These are phyloP conservation scores for Allacma fusca DNA, from an alignment of 2,888 invertebrate species.

Conservation along the genomic window DNA sequence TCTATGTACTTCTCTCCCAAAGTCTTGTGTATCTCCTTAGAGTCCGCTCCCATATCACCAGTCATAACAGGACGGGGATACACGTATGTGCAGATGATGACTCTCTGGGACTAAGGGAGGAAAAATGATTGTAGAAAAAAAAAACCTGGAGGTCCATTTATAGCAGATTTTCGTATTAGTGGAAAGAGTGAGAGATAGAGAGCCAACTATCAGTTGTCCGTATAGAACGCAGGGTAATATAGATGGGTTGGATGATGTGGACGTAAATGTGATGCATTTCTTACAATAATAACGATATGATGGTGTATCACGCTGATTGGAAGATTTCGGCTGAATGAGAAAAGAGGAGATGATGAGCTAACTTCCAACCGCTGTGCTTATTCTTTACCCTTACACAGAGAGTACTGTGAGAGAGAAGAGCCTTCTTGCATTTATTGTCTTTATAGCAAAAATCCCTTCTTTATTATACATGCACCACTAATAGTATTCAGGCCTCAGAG, in stretches of 20 bases:
- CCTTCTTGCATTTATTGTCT: neutral
- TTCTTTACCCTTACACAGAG: neutral
- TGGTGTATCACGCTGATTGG: slow-evolving; percentile 57
- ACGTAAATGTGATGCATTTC: slow-evolving; percentile 46
- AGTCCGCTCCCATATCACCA: too few species aligned
- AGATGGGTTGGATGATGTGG: slow-evolving; percentile 33
- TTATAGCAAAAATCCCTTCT: neutral
- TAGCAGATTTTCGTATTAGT: slow-evolving; percentile 18
- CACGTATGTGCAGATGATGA: too few species aligned
- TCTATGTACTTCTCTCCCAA: too few species aligned
- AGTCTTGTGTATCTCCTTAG: too few species aligned
- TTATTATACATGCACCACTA: neutral
- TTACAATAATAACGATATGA: slow-evolving; percentile 30
- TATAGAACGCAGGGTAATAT: neutral
- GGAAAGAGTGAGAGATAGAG: slow-evolving; percentile 23
- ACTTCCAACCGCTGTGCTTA: slow-evolving; percentile 22
- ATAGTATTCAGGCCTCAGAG: neutral
- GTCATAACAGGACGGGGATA: too few species aligned
- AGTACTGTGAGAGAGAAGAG: neutral
- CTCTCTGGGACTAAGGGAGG: too few species aligned
- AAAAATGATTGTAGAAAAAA: too few species aligned
- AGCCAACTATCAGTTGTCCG: neutral
- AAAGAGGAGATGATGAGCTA: slow-evolving; percentile 47
- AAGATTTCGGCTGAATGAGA: slow-evolving; percentile 56
- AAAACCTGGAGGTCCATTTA: slow-evolving; percentile 14